Percentiles rank a stretch among this genome's conserved stretches.
Conservation (phyloP, 2,888 invertebrate species). For the Bruchidius siliquastri region DNA sequence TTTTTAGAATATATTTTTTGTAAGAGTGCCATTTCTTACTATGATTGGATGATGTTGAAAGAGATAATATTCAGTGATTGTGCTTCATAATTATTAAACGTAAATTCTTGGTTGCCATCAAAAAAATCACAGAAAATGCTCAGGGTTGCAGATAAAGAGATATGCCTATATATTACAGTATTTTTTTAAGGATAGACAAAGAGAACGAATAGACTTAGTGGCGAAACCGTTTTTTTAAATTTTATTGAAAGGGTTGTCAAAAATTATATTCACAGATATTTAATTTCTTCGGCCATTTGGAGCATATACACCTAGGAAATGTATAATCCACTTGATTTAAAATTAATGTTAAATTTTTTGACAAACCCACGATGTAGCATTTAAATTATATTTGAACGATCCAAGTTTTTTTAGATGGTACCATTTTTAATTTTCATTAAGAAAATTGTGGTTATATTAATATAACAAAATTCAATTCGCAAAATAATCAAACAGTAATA, state of each 20-base stretch:
- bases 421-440: neutral
- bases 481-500: neutral
- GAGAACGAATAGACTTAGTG: neutral
- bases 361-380: neutral
- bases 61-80: too few species aligned
- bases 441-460: too few species aligned
- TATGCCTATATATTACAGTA: neutral
- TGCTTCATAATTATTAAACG: neutral
- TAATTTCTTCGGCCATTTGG: neutral
- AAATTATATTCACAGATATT: neutral
- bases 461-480: neutral
- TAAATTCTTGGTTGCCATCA: neutral
- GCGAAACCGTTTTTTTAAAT: neutral
- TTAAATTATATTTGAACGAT: neutral
- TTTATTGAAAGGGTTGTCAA: neutral
- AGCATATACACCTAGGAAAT: too few species aligned
- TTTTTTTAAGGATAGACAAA: neutral
- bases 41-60: too few species aligned
- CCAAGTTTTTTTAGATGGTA: neutral
- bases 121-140: neutral
- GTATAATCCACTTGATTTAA: too few species aligned
- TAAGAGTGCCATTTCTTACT: too few species aligned
- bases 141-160: neutral
- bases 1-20: too few species aligned
- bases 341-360: neutral